A percentile compares a stretch with the other conserved stretches of the same genome.
Evolutionary conservation across 2,113 vertebrate genomes (phyloP).

Genomic region (Camelus dromedarius): DNA sequence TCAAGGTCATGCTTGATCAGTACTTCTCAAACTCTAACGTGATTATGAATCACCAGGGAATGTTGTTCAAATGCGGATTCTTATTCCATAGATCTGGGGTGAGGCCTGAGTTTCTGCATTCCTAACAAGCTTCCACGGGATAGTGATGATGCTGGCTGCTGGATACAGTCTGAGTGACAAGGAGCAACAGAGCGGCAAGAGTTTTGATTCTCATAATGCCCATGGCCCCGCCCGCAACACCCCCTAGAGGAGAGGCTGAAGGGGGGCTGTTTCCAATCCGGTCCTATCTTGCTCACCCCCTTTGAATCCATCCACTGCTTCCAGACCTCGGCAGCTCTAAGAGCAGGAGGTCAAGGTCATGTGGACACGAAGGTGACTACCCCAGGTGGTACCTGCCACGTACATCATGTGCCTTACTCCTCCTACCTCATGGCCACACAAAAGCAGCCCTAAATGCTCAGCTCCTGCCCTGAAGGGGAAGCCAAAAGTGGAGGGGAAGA

Average conservation of each 20-base stretch:
- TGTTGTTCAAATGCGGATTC: conserved; percentile 11
- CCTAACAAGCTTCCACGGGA: not conserved
- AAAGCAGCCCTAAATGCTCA: not conserved
- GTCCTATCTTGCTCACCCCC: not conserved
- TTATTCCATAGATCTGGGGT: not conserved
- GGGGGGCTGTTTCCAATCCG: not conserved
- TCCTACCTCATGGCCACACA: not conserved
- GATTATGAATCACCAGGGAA: not conserved
- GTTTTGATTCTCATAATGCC: not conserved
- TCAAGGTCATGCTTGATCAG: not conserved
- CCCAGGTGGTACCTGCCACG: not conserved
- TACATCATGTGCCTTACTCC: not conserved
- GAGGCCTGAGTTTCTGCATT: conserved; percentile 40
- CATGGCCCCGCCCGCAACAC: not conserved
- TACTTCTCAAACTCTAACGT: not conserved
- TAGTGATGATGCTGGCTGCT: not conserved
- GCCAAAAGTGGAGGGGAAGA: not conserved
- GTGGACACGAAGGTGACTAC: not conserved
- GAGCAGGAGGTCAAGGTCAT: not conserved
- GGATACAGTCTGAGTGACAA: not conserved
- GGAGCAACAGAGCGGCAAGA: not conserved
- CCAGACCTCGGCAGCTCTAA: not conserved
- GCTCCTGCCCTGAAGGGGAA: not conserved
- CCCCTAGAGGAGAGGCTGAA: not conserved
- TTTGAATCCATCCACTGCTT: not conserved